Percentiles rank a stretch among this genome's conserved stretches.
phyloP scores from a whole-genome alignment of 2,113 vertebrate genomes.

The Lipophrys pholis region DNA sequence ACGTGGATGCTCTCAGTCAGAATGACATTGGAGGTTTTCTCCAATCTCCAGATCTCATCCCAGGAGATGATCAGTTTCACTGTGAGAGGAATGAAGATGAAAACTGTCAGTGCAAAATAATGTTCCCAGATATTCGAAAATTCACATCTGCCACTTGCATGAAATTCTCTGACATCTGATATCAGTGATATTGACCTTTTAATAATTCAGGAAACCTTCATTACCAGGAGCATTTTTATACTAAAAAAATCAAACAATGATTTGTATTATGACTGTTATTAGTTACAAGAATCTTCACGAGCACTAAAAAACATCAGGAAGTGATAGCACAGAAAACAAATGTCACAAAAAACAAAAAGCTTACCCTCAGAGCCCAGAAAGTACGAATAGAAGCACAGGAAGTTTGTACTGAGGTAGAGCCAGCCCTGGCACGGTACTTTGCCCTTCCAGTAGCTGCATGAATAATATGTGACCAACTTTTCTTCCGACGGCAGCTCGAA shows the following conservation, averaged over 20 bases:
- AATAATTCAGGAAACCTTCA: conserved; percentile 20
- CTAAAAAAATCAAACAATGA: neutral
- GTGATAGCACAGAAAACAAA: neutral
- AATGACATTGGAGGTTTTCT: conserved; percentile 93
- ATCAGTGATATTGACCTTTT: conserved; percentile 12
- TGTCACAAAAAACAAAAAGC: conserved; percentile 7
- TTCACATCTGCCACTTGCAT: too few species aligned
- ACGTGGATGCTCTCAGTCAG: conserved; percentile 95
- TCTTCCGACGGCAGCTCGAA: conserved; percentile 93
- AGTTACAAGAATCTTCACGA: neutral
- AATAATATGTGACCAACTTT: conserved; percentile 98
- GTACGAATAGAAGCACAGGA: conserved; percentile 98
- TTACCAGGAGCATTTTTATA: conserved; percentile 11
- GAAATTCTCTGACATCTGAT: too few species aligned
- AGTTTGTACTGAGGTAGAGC: conserved; percentile 99
- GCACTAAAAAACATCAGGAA: conserved; percentile 16
- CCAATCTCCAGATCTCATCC: conserved; percentile 94
- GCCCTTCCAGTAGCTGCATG: conserved; percentile 98
- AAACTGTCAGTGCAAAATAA: conserved; percentile 21
- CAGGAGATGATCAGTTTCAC: conserved; percentile 95
- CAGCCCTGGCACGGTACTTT: conserved; percentile 97
- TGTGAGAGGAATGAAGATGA: conserved; percentile 63
- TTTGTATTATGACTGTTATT: neutral
- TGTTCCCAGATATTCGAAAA: too few species aligned
- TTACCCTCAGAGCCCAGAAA: conserved; percentile 94